Conservation (phyloP, 2,797 vertebrate genomes). For the Gobio occitaniae region DNA sequence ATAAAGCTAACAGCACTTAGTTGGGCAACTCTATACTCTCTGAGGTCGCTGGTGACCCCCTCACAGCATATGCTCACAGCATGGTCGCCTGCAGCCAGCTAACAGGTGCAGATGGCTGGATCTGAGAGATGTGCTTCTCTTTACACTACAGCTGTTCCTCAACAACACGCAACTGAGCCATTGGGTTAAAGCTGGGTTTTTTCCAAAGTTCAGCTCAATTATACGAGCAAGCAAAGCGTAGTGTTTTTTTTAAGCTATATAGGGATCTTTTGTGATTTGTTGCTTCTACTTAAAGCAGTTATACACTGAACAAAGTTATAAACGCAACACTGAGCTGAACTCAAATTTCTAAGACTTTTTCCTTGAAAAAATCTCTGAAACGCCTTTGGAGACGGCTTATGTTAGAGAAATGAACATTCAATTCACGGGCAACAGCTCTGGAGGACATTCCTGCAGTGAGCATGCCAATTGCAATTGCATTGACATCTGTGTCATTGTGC, state of each 20-base stretch:
- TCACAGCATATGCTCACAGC: slow-evolving; percentile 37
- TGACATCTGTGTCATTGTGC: no score
- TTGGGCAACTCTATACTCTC: slow-evolving; percentile 22
- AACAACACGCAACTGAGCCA: slow-evolving; percentile 17
- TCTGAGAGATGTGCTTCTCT: slow-evolving; percentile 54
- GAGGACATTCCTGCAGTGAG: no score
- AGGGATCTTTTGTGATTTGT: neutral
- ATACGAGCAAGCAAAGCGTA: neutral
- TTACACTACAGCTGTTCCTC: slow-evolving; percentile 61
- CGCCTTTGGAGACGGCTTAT: no score
- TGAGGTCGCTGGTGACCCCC: neutral
- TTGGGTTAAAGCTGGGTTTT: slow-evolving; percentile 27
- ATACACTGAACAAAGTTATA: no score
- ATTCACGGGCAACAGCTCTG: no score
- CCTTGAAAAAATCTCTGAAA: no score
- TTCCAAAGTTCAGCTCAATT: slow-evolving; percentile 23
- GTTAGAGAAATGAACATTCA: no score
- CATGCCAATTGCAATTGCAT: no score
- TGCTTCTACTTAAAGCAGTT: neutral
- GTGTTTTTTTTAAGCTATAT: neutral
- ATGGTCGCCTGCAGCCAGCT: slow-evolving; percentile 33
- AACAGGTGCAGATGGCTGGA: slow-evolving; percentile 65
- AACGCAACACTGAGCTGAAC: no score
- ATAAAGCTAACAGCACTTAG: slow-evolving; percentile 20
- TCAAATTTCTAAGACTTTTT: no score